Conservation (phyloP, 1,140 invertebrate genomes). For the Drosophila sturtevanti region DNA sequence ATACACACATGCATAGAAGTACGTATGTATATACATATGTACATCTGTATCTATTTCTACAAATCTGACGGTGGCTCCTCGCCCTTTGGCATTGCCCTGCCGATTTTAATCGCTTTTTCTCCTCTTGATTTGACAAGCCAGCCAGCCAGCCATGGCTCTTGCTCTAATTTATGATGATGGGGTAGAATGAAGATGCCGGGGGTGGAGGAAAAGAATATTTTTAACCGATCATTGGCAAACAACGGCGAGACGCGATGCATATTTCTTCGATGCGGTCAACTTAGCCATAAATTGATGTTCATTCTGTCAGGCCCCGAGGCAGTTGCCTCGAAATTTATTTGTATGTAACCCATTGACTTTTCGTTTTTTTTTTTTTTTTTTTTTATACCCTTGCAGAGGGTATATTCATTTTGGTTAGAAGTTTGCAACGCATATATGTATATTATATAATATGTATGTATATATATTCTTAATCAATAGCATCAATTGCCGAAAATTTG, state of each 20-base stretch:
- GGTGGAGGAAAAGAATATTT: constrained; percentile 32
- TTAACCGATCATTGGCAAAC: constrained; percentile 37
- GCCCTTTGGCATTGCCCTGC: constrained; percentile 62
- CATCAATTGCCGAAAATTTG: no score
- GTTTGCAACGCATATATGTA: no score
- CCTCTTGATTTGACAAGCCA: constrained; percentile 70
- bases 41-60: constrained; percentile 9
- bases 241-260: constrained; percentile 38
- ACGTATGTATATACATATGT: constrained; percentile 30
- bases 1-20: neutral
- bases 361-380: neutral
- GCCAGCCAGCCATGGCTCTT: constrained; percentile 32
- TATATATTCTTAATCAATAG: no score
- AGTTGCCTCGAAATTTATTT: constrained; percentile 42
- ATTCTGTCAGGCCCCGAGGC: constrained; percentile 41
- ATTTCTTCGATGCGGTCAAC: constrained; percentile 49
- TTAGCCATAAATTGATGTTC: constrained; percentile 69
- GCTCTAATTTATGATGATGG: constrained; percentile 61
- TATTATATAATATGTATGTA: no score
- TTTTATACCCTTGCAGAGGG: no score
- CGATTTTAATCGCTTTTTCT: constrained; percentile 63
- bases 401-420: no score
- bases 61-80: constrained; percentile 28
- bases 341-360: constrained; percentile 47
- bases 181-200: neutral